Conservation (phyloP, 2,113 vertebrate genomes). For the Arvicanthis niloticus region DNA sequence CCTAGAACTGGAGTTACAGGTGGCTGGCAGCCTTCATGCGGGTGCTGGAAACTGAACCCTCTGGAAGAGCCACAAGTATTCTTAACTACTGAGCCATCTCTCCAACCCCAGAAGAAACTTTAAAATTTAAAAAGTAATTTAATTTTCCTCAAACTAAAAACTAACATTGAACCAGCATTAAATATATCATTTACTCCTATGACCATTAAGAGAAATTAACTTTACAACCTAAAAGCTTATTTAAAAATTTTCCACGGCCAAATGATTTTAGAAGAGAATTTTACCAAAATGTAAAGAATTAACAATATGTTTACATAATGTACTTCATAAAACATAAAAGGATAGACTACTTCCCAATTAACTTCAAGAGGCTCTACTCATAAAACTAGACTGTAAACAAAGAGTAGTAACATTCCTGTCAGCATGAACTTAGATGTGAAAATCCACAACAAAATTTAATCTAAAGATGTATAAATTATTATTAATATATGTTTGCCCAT, state of each 20-base stretch:
- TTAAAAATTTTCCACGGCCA: neutral
- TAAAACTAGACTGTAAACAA: neutral
- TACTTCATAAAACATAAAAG: neutral
- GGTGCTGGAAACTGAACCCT: neutral
- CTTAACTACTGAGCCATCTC: neutral
- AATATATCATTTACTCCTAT: neutral
- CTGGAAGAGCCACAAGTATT: neutral
- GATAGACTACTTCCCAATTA: neutral
- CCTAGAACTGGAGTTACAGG: neutral
- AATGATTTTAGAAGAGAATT: neutral
- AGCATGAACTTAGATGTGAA: slow-evolving; percentile 28
- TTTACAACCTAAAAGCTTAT: neutral
- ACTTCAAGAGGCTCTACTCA: neutral
- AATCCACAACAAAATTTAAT: neutral
- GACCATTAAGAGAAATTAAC: neutral
- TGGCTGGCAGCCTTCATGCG: neutral
- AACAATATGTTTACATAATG: neutral
- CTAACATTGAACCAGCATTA: neutral
- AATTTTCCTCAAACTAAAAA: neutral
- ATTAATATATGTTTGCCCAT: neutral
- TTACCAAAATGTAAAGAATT: slow-evolving; percentile 18
- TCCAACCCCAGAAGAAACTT: neutral
- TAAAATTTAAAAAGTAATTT: slow-evolving; percentile 14
- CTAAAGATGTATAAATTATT: neutral
- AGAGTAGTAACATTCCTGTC: neutral